Evolutionary conservation across 2,888 invertebrate species (phyloP).

Genomic region (Lithophane ornitopus): DNA sequence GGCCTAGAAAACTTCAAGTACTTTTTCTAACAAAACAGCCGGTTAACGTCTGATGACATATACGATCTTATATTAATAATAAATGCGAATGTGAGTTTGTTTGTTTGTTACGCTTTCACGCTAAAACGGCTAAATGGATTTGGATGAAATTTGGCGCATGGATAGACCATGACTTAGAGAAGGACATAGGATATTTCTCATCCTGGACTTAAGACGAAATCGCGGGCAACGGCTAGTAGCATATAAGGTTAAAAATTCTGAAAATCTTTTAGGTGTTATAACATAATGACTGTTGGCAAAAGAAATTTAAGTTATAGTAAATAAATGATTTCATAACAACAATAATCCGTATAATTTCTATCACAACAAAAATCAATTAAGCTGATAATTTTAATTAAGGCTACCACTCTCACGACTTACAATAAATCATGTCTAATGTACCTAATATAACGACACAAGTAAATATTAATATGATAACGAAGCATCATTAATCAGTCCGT

Average conservation of each 20-base stretch:
- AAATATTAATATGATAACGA: constrained; percentile 8
- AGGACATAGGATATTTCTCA: too few species aligned
- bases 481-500: constrained; percentile 15
- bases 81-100: too few species aligned
- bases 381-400: not conserved
- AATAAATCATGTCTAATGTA: constrained; percentile 30
- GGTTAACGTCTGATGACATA: not conserved
- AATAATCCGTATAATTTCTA: not conserved
- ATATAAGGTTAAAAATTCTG: too few species aligned
- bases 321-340: not conserved
- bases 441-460: not conserved
- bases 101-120: too few species aligned
- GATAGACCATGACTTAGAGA: too few species aligned
- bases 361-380: not conserved
- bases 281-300: not conserved
- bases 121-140: too few species aligned
- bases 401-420: not conserved
- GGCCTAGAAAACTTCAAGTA: not conserved
- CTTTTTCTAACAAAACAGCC: not conserved
- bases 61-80: too few species aligned
- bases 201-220: too few species aligned
- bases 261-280: not conserved
- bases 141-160: too few species aligned
- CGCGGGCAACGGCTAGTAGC: too few species aligned
- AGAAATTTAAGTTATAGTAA: not conserved